Evolutionary conservation across 2,888 invertebrate genomes (phyloP), one percentile per base, ranked within the genome.

Genomic region (Lithophane socia): DNA sequence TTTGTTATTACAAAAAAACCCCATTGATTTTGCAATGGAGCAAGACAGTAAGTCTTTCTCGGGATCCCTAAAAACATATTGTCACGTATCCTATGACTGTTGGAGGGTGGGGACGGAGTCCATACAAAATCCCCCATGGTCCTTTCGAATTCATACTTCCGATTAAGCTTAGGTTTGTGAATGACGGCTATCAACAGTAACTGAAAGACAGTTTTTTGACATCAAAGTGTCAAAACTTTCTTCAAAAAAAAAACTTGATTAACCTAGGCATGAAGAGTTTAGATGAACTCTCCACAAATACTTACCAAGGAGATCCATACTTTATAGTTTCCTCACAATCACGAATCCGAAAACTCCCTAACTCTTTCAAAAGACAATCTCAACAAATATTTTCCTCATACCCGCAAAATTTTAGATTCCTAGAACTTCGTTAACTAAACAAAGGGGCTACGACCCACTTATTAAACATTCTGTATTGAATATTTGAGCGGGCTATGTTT

Each of bases 391-490:
- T 75, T 80, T 80, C 77, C 24, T 64, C 68, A 73, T 56, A 58
- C 77, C 65, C 76, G 52, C 82, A 74, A 87, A 79, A 79, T 85
- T 77, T 86, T 80, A 75, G 82, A 74, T 78, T 73, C 80, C 77
- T 69, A 68, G 73, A 85, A 87, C 78, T 83, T 87, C 47, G 84
- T 71, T 76, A 84, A 79, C 83, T 82, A 88, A 86, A 86, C 87
- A 87, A 88, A 84, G 84, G 75, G 75, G 71, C 54, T 79, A 64
- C 70, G 86, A 83, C 87, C 88, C 83, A 88, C 82, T 88, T 88
- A 83, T 85, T 77, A 75, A 79, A 68, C 76, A 82, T 82, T 85
- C 82, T 79, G 82, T 82, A 85, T 83, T 87, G 81, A 88, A 88
- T 87, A 83, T 87, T 88, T 86, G 84, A 87, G 73, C 49, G 54